Conservation (phyloP, 1,140 invertebrate species). For the Drosophila santomea region DNA sequence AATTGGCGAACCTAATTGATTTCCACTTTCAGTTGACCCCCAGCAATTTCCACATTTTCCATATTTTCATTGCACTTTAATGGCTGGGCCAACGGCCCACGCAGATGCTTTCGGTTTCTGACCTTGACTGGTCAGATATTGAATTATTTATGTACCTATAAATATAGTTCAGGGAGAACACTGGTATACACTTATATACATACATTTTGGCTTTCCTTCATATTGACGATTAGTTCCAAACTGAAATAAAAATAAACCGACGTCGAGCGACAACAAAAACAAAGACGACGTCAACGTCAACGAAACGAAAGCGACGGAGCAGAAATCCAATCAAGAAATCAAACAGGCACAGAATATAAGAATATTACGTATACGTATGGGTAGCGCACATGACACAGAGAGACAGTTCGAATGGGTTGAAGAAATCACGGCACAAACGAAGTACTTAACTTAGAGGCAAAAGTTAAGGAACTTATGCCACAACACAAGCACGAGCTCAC, state of each 20-base stretch:
- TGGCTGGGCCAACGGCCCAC: conserved; percentile 22
- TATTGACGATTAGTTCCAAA: conserved; percentile 71
- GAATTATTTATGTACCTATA: conserved; percentile 72
- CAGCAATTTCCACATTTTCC: conserved; percentile 13
- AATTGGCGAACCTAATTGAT: conserved; percentile 28
- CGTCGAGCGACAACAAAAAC: conserved; percentile 48
- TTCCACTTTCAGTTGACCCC: conserved; percentile 8
- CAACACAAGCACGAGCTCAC: conserved; percentile 24
- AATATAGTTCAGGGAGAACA: conserved; percentile 75
- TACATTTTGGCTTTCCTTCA: conserved; percentile 64
- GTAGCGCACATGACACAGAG: conserved; percentile 45
- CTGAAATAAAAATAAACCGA: conserved; percentile 52
- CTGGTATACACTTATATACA: conserved; percentile 13
- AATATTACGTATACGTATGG: conserved; percentile 65
- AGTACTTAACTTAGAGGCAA: conserved; percentile 9
- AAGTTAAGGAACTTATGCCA: conserved; percentile 37
- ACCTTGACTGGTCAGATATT: conserved; percentile 72
- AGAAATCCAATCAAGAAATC: conserved; percentile 48
- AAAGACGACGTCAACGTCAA: conserved; percentile 29
- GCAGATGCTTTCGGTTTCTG: conserved; percentile 41
- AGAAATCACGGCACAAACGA: conserved; percentile 36
- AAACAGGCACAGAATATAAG: conserved; percentile 53
- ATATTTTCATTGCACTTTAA: conserved; percentile 57
- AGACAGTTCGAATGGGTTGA: conserved; percentile 14
- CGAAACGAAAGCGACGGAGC: conserved; percentile 36